Base-by-base conservation (phyloP, 92 coral and sea anemone genomes). In the Porites cylindrica region DNA sequence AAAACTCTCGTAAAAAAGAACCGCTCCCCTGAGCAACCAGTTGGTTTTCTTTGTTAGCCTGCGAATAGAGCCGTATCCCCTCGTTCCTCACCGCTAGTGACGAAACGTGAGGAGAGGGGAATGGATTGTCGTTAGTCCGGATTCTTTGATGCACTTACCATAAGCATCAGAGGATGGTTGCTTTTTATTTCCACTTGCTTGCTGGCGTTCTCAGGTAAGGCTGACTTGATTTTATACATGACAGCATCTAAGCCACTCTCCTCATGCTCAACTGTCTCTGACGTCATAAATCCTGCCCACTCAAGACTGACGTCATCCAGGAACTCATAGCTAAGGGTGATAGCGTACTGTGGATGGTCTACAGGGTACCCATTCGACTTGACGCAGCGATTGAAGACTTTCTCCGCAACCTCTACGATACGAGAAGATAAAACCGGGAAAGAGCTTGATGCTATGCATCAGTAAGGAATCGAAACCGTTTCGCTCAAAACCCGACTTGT, bases 241-340 rank as follows among this genome's bases (percentile, higher is more conserved):
- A 97, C 98, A n/a, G 96, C 96, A 79, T 97, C 98, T 26, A 96
- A 78, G 10, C 93, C 96, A 64, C 86, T 93, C 17, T 91, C 93
- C 58, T 96, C 99, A 56, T 93, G 91, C 19, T 95, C 96, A 78
- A 85, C 76, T 23, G 85, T 14, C 79, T 92, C 94, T 56, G 86
- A 72, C 76, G 75, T 83, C 58, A 80, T 59, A 52, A 89, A 84
- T 58, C 82, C 91, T 38, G 96, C 93, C 98, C 98, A 97, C 54
- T 95, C 98, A 21, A 91, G 91, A 70, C 94, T 97, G 73, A 97
- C 93, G 83, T 97, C 99, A 74, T 97, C 99, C 53, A 97, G 93
- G 82, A 97, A 97, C 88, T 97, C 99, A 77, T 97, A 97, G 89
- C 90, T 90, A 12, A 97, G 92, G 1, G 99, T 97, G 72, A 97